Conservation (phyloP, 2,113 vertebrate species). For the Ophthalmolycus amberensis region DNA sequence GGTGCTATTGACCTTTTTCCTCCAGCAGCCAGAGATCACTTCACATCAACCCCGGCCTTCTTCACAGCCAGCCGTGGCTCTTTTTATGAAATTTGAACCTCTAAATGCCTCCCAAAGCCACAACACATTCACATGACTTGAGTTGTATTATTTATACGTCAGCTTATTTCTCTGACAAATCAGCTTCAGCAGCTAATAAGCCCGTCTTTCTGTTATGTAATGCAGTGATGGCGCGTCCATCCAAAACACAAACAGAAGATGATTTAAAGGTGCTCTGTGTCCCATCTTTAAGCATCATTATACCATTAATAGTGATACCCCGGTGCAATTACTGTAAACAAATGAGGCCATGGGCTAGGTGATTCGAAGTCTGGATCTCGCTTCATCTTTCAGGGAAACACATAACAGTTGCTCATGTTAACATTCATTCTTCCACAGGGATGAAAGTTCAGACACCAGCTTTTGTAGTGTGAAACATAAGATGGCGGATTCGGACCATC, state of each 20-base stretch:
- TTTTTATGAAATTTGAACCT: slow-evolving; percentile 10
- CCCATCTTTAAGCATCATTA: slow-evolving; percentile 60
- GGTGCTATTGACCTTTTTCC: slow-evolving; percentile 56
- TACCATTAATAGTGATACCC: slow-evolving; percentile 49
- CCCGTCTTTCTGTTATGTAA: slow-evolving; percentile 20
- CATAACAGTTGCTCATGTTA: slow-evolving; percentile 37
- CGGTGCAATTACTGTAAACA: slow-evolving; percentile 59
- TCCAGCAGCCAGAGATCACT: slow-evolving; percentile 28
- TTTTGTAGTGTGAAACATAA: slow-evolving; percentile 6
- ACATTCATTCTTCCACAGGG: slow-evolving; percentile 41
- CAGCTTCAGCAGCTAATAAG: slow-evolving; percentile 23
- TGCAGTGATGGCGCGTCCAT: slow-evolving; percentile 14
- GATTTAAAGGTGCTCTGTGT: slow-evolving; percentile 54
- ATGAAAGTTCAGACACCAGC: slow-evolving; percentile 26
- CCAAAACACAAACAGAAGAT: slow-evolving; percentile 47
- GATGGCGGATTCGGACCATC: background rate
- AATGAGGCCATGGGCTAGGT: slow-evolving; percentile 50
- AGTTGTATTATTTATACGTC: slow-evolving; percentile 11
- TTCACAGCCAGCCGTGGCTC: background rate
- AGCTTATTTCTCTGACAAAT: slow-evolving; percentile 23
- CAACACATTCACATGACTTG: background rate
- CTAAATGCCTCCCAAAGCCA: background rate
- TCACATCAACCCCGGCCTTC: slow-evolving; percentile 8
- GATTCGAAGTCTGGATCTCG: slow-evolving; percentile 31
- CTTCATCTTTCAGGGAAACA: slow-evolving; percentile 45